Base-by-base conservation (phyloP, 1,140 invertebrate species). In the Aphidius gifuensis region DNA sequence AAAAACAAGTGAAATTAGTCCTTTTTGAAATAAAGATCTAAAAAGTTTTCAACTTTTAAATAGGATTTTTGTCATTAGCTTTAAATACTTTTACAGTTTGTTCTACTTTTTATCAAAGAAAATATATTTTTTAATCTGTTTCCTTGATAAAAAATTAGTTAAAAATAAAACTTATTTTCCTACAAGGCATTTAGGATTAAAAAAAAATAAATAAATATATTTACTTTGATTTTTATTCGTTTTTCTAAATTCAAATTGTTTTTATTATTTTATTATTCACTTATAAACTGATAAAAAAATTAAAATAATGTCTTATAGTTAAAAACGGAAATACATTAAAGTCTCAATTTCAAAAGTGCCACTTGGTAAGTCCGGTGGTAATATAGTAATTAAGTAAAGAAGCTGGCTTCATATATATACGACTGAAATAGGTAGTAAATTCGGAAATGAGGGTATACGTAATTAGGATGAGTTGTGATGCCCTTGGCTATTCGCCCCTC, bases 391-490 rank as follows among this genome's bases (percentile, higher is more conserved):
- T 74, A 75, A 75, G 72, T 71, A 64, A 65, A 63, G 64, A 50
- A 70, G 68, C 64, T 63, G 68, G 69, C 62, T 68, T 62, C 62
- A 70, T 69, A 70, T 65, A 69, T 71, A 73, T 59, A 57, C 64
- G 66, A 47, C 63, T 65, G 68, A 32, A 4, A 32, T 55, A 55
- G 6, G 4, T 55, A 43, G 11, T 42, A 55, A 69, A 72, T 71
- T 69, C 68, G 73, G 71, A 75, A 75, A 73, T 67, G 71, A 73
- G 70, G 70, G 70, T 73, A 71, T 69, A 74, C 73, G 72, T 74
- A 73, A 75, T 75, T 75, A 75, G 74, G 72, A 75, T 75, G 74
- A 75, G 69, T 75, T 74, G 74, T 68, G 69, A 73, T 65, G 68
- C 66, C 60, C 56, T 54, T 60, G 66, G 66, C 66, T 58, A 65